These are phyloP conservation scores for Encarsia formosa DNA, from an alignment of 2,888 invertebrate genomes.

Conservation along the genomic window DNA sequence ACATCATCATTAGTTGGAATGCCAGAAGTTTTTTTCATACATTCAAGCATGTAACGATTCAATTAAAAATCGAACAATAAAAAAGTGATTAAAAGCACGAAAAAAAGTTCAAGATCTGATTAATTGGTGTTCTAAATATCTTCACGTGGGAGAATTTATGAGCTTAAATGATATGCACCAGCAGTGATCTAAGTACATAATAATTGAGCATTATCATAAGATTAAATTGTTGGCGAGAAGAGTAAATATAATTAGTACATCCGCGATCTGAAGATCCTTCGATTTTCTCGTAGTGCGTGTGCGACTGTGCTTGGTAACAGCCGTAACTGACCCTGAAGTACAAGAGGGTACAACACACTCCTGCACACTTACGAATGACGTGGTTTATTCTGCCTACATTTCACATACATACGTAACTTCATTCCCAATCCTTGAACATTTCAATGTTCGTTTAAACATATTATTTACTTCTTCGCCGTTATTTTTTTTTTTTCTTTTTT, in stretches of 20 bases:
- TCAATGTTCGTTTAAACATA: neutral
- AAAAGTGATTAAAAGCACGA: neutral
- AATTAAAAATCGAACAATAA: too few relatives aligned
- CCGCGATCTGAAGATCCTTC: slow-evolving; percentile 9
- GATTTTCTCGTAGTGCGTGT: neutral
- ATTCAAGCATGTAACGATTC: too few relatives aligned
- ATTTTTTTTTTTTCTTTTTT: neutral
- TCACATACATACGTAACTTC: slow-evolving; percentile 7
- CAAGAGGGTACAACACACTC: neutral
- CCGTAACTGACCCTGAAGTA: slow-evolving; percentile 18
- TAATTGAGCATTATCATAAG: neutral
- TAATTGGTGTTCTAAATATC: neutral
- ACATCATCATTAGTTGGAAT: too few relatives aligned
- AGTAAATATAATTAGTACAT: slow-evolving; percentile 16
- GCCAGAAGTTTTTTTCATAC: too few relatives aligned
- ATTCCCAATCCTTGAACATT: slow-evolving; percentile 3
- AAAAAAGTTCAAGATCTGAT: neutral
- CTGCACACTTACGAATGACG: too few relatives aligned
- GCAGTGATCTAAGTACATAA: neutral
- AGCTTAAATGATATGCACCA: neutral
- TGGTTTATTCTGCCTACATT: too few relatives aligned
- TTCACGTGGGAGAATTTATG: neutral
- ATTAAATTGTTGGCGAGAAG: neutral
- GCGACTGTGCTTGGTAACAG: neutral
- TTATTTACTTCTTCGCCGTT: neutral